phyloP scores from a whole-genome alignment of 2,888 invertebrate species.

The Caenorhabditis sulstoni region DNA sequence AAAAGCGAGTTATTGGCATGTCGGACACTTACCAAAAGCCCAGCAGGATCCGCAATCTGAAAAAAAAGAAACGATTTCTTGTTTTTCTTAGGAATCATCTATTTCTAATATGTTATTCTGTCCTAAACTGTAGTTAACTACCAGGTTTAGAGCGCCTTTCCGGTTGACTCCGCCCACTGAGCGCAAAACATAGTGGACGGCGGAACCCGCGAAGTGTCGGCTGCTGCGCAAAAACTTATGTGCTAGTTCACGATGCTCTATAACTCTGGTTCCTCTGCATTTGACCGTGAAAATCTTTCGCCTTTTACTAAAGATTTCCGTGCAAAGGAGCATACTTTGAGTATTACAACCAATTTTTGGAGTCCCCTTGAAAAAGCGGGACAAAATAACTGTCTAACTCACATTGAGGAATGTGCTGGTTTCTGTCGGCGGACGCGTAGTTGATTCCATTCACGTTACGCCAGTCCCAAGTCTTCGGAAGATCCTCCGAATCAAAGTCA shows the following conservation, averaged over 20 bases:
- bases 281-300: constrained; percentile 77
- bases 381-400: constrained; percentile 28
- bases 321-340: constrained; percentile 60
- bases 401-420: constrained; percentile 82
- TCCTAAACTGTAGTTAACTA: no score
- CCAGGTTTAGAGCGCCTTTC: background rate
- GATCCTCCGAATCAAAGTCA: constrained; percentile 69
- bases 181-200: constrained; percentile 24
- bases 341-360: constrained; percentile 56
- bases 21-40: constrained; percentile 81
- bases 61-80: no score
- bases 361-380: constrained; percentile 53
- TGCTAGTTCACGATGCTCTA: background rate
- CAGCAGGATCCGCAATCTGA: constrained; percentile 83
- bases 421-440: constrained; percentile 82
- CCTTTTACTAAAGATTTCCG: constrained; percentile 79
- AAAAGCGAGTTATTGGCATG: background rate
- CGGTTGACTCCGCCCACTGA: constrained; percentile 30
- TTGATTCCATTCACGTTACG: constrained; percentile 82
- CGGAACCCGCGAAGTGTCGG: constrained; percentile 49
- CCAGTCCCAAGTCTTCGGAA: constrained; percentile 82
- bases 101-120: background rate
- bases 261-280: constrained; percentile 67
- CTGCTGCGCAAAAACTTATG: constrained; percentile 1
- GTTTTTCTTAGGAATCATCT: no score